These are phyloP conservation scores for Drosophila athabasca DNA, from an alignment of 1,140 invertebrate species.

Conservation along the genomic window DNA sequence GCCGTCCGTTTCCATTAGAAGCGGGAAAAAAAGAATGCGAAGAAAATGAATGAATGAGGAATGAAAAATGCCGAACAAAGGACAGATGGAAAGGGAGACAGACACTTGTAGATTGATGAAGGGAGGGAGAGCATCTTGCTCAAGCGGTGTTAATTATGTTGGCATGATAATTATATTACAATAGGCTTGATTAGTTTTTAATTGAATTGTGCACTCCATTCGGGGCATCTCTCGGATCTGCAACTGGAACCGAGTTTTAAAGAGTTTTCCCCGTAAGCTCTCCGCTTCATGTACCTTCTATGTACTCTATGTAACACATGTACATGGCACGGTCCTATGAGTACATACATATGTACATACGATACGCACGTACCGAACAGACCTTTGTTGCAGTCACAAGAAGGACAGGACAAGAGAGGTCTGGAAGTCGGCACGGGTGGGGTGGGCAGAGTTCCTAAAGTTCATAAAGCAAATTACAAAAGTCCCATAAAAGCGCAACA, in stretches of 20 bases:
- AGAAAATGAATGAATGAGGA: conserved; percentile 50
- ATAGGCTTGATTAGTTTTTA: conserved; percentile 82
- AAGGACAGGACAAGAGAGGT: background rate
- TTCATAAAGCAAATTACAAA: conserved; percentile 77
- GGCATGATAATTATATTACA: conserved; percentile 79
- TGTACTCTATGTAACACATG: background rate
- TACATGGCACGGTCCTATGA: no score
- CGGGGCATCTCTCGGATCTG: conserved; percentile 37
- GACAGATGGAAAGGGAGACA: background rate
- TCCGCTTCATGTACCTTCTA: conserved; percentile 1
- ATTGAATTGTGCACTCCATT: conserved; percentile 73
- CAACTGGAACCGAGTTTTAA: conserved; percentile 43
- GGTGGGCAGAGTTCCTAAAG: conserved; percentile 49
- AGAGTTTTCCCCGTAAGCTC: conserved; percentile 27
- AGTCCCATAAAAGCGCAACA: conserved; percentile 64
- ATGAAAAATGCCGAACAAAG: conserved; percentile 38
- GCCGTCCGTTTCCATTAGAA: conserved; percentile 64
- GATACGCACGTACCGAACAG: no score
- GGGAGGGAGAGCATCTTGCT: conserved; percentile 19
- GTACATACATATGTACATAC: no score
- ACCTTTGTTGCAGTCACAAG: conserved; percentile 7
- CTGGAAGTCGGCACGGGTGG: conserved; percentile 22
- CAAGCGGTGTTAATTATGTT: conserved; percentile 74
- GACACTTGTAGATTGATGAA: background rate
- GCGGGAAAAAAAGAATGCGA: conserved; percentile 3